phyloP scores from a whole-genome alignment of 2,888 invertebrate genomes.

The Pollenia amentaria region DNA sequence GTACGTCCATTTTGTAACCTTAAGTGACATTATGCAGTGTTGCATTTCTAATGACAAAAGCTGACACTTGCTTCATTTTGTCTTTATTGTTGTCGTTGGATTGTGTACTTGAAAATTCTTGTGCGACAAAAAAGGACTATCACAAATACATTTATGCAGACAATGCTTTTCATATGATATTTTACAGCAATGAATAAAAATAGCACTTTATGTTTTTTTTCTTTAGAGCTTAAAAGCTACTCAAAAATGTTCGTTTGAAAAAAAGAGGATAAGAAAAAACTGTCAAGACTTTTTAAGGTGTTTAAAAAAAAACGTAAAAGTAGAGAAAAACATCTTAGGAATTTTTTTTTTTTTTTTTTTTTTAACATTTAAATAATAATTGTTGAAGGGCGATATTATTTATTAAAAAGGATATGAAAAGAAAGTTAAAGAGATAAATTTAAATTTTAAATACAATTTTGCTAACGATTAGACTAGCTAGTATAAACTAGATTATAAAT shows the following conservation, averaged over 20 bases:
- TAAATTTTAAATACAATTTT: no score
- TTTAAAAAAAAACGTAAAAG: conserved; percentile 33
- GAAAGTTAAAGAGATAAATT: no score
- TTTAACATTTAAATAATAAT: no score
- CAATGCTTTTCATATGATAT: conserved; percentile 44
- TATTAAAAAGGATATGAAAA: no score
- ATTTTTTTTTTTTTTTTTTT: no score
- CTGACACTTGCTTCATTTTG: conserved; percentile 66
- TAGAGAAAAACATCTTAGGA: no score
- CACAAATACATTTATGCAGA: conserved; percentile 32
- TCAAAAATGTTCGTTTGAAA: conserved; percentile 25
- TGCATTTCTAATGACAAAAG: conserved; percentile 66
- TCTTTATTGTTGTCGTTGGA: conserved; percentile 44
- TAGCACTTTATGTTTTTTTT: conserved; percentile 1
- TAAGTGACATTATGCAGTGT: conserved; percentile 71
- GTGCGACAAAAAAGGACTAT: conserved; percentile 40
- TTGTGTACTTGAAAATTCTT: conserved; percentile 62
- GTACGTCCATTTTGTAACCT: conserved; percentile 60
- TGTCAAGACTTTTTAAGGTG: conserved; percentile 48
- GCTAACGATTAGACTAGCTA: no score
- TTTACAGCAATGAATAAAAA: conserved; percentile 16
- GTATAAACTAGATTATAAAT: no score
- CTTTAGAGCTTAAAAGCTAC: conserved; percentile 45
- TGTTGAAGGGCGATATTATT: no score
- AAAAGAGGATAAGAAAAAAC: conserved; percentile 4